Evolutionary conservation across 2,113 vertebrate genomes (phyloP), one percentile per base, ranked within the genome.

Genomic region (Tichodroma muraria): DNA sequence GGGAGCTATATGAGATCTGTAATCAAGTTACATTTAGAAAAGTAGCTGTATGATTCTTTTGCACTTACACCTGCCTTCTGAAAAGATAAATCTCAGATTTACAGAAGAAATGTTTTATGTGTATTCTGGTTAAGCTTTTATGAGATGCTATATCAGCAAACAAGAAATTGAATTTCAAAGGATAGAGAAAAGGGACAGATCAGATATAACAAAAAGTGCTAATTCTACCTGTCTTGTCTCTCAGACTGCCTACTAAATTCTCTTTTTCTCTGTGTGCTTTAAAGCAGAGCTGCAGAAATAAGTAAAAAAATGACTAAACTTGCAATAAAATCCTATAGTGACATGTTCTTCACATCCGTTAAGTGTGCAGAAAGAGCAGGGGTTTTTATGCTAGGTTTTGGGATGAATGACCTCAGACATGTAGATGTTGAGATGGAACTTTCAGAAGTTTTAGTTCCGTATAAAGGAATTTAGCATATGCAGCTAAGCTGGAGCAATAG

Each of bases 71-170:
- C 6, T 75, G 20, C 13, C 28, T 89, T 72, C 45, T 85, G 68
- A 65, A 77, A 91, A 89, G 65, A 77, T 33, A 90, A 61, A 87
- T 77, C 61, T 73, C 75, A 54, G 42, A 72, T 56, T 88, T 89
- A 73, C 70, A 60, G 47, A 70, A 83, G 35, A 90, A 92, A 79
- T 80, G 42, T 77, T 96, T 97, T 95, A 91, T 95, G 47, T 95
- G 80, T 92, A 54, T 94, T 94, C 94, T 97, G 93, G 95, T 97
- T 96, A 96, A 94, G 93, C 69, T 93, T 94, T 96, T 96, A 92
- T 93, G 93, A 95, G 89, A 66, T 96, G 87, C 54, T 79, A 59
- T 96, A 77, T 95, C 69, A 47, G 85, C 71, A 84, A 47, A 92
- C 89, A 88, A 2, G 31, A 92, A 91, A 83, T 72, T 57, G 88